phyloP scores from a whole-genome alignment of 1,140 invertebrate genomes.

The Drosophila mojavensis region DNA sequence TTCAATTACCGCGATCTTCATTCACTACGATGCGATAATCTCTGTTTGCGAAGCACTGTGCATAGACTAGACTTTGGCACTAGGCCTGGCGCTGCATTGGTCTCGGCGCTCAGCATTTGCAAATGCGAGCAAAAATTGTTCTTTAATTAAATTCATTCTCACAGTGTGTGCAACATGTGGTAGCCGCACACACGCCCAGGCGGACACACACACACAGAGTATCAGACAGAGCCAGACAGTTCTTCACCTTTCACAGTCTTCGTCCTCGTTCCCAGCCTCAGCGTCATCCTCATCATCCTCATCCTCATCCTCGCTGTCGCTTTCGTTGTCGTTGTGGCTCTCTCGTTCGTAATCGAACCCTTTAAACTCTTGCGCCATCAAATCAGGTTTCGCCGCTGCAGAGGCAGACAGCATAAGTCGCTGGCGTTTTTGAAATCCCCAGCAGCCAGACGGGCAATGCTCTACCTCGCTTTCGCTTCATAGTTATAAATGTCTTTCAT shows the following conservation, averaged over 20 bases:
- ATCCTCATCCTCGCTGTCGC: not conserved
- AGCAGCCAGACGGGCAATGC: not conserved
- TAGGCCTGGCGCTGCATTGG: constrained; percentile 77
- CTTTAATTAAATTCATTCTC: constrained; percentile 82
- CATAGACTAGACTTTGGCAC: constrained; percentile 68
- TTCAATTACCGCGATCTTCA: too few species aligned
- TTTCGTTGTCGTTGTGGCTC: not conserved
- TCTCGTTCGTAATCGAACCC: constrained; percentile 60
- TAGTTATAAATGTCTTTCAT: constrained; percentile 69
- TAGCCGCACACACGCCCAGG: constrained; percentile 25
- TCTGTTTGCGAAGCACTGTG: constrained; percentile 29
- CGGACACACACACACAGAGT: too few species aligned
- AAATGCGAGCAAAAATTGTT: constrained; percentile 53
- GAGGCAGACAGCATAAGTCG: constrained; percentile 70
- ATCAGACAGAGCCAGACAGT: too few species aligned
- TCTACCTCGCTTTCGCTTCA: constrained; percentile 5
- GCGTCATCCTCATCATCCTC: not conserved
- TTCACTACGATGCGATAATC: not conserved
- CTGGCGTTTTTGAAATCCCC: constrained; percentile 73
- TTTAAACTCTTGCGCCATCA: constrained; percentile 75
- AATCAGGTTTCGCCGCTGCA: constrained; percentile 64
- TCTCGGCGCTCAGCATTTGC: constrained; percentile 48
- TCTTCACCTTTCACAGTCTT: too few species aligned
- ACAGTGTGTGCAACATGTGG: constrained; percentile 81
- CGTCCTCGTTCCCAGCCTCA: not conserved